A percentile compares a stretch with the other conserved stretches of the same genome.
These are phyloP conservation scores for Machaerirhynchus nigripectus DNA, from an alignment of 2,113 vertebrate genomes.

Conservation along the genomic window DNA sequence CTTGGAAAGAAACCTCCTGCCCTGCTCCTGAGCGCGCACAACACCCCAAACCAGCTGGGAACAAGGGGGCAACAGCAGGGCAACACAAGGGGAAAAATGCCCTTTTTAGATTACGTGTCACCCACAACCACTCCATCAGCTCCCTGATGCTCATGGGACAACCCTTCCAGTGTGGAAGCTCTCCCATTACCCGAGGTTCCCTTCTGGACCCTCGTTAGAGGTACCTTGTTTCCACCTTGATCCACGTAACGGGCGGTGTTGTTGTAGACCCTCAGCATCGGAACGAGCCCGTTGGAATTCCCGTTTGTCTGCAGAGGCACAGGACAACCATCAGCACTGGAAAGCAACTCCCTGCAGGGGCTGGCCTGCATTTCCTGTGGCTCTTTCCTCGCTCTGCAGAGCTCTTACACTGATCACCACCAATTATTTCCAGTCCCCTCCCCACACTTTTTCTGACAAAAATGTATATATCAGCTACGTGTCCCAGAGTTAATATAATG, in stretches of 20 bases:
- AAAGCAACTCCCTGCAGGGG: not conserved
- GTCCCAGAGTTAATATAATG: not conserved
- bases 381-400: not conserved
- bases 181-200: fast-evolving
- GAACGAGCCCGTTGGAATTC: constrained; percentile 91
- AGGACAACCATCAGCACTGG: not conserved
- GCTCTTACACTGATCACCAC: fast-evolving
- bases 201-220: fast-evolving
- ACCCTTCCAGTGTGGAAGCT: fast-evolving
- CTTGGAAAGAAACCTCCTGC: not conserved
- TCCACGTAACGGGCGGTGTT: constrained; percentile 97
- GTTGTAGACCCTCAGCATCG: constrained; percentile 96
- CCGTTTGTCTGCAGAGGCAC: constrained; percentile 85
- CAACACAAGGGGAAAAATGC: not conserved
- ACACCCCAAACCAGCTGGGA: not conserved
- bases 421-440: not conserved
- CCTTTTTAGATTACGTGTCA: fast-evolving
- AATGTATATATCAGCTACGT: fast-evolving
- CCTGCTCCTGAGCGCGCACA: not conserved
- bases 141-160: not conserved
- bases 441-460: fast-evolving
- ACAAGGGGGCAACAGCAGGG: not conserved
- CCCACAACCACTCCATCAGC: not conserved
- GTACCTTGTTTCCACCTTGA: constrained; percentile 96
- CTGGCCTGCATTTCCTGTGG: fast-evolving